Evolutionary conservation across 2,888 invertebrate species (phyloP), one percentile per base, ranked within the genome.

Genomic region (Bembecia ichneumoniformis): DNA sequence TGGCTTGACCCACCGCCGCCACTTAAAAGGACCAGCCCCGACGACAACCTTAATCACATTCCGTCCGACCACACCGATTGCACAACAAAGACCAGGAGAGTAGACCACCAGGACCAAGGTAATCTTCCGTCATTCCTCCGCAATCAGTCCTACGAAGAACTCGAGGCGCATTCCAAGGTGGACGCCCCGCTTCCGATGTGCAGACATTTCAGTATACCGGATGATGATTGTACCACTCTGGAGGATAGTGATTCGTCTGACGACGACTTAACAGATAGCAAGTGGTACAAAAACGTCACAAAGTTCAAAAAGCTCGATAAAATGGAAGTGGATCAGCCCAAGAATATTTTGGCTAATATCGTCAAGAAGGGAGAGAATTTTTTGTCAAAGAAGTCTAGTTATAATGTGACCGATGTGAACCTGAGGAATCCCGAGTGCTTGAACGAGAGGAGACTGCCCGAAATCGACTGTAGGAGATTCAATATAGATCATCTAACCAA

Each of bases 71-170:
- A 28, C 1, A 44, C 51, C 44, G 52, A 52, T 35, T 56, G 58
- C 51, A 48, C 58, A 0, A 35, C 57, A 50, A 72, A 73, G 51
- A 57, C 68, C 0, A 56, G 73, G 1, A 65, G 62, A 43, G 59
- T 70, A 9, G 64, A 64, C 34, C 52, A 52, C 10, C 60, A 53
- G 48, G 57, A 58, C 35, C 17, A 0, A 49, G 52, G 15, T 49
- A 52, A 17, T 43, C 54, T 43, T 0, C 87, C 83, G 0, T 59
- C 78, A 35, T 88, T 86, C 68, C 71, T 83, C 1, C 63, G 87
- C 16, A 87, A 83, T 70, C 87, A 87, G 58, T 87, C 87, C 2
- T 84, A 75, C 0, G 86, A 86, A 51, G 86, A 78, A 0, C 68
- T 83, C 3, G 77, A 82, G 58, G 72, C 68, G 1, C 56, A 72